Conservation (phyloP, 2,113 vertebrate species). For the Passer montanus region DNA sequence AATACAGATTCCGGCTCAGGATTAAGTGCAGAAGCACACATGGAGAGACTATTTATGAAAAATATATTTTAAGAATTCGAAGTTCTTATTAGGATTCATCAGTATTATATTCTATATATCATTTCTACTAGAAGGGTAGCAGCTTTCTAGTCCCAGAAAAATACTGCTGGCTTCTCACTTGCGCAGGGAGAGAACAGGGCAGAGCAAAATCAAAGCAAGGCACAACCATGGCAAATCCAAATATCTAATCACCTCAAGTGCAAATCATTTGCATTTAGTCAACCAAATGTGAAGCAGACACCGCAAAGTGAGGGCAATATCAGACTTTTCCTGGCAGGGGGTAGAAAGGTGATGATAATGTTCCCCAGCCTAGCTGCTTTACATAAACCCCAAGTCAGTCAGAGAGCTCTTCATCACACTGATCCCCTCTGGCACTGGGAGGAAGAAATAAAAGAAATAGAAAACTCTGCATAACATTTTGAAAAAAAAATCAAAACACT, state of each 20-base stretch:
- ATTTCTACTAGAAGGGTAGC: background rate
- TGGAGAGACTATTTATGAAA: background rate
- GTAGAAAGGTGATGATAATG: conserved; percentile 18
- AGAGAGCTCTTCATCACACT: background rate
- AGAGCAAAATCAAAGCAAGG: background rate
- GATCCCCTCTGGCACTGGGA: background rate
- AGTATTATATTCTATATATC: background rate
- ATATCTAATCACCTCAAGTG: background rate
- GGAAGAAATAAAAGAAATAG: background rate
- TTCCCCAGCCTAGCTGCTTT: background rate
- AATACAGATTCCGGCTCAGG: background rate
- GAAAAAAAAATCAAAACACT: background rate
- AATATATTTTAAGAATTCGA: background rate
- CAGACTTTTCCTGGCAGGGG: background rate
- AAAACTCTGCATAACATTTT: background rate
- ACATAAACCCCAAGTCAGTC: background rate
- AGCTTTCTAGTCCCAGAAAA: background rate
- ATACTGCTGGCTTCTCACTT: background rate
- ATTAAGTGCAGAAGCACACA: background rate
- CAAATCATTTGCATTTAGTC: background rate
- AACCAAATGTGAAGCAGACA: conserved; percentile 18
- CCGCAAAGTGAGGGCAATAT: background rate
- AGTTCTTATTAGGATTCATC: background rate
- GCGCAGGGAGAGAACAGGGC: background rate
- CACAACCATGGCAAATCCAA: background rate